Percentiles rank a stretch among this genome's conserved stretches.
phyloP scores from a whole-genome alignment of 2,888 invertebrate species.

The Coremacera marginata region DNA sequence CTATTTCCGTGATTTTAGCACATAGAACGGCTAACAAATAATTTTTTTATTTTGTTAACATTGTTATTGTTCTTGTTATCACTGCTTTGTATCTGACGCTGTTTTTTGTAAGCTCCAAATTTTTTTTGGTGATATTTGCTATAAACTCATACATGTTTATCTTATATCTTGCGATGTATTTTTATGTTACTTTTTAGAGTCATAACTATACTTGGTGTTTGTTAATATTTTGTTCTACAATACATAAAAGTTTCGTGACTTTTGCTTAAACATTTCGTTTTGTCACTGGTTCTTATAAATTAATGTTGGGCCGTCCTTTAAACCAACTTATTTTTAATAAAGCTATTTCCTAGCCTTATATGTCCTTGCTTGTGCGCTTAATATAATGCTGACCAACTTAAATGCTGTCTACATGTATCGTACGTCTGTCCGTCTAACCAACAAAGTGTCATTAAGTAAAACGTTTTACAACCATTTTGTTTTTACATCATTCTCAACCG shows the following conservation, averaged over 20 bases:
- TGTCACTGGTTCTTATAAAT: neutral
- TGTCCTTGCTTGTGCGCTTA: conserved; percentile 42
- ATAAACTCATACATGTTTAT: too few relatives aligned
- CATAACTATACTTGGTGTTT: neutral
- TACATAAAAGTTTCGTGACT: neutral
- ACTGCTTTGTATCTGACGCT: neutral
- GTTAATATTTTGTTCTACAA: neutral
- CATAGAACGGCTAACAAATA: conserved; percentile 25
- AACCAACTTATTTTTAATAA: conserved; percentile 30
- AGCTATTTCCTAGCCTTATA: conserved; percentile 9
- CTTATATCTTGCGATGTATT: neutral
- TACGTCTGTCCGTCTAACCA: conserved; percentile 46
- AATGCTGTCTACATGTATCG: conserved; percentile 35
- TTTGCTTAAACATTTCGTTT: neutral
- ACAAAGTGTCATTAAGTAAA: conserved; percentile 33
- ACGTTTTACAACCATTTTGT: conserved; percentile 42
- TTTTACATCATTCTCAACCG: neutral
- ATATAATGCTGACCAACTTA: conserved; percentile 38
- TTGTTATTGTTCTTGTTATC: conserved; percentile 6
- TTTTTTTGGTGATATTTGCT: neutral
- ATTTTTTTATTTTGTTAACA: neutral
- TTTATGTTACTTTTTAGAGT: too few relatives aligned
- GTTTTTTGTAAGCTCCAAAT: neutral
- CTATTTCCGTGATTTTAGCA: conserved; percentile 45
- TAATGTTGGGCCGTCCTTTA: neutral